Evolutionary conservation across 2,888 invertebrate species (phyloP).

Genomic region (Alloplasta piceator): DNA sequence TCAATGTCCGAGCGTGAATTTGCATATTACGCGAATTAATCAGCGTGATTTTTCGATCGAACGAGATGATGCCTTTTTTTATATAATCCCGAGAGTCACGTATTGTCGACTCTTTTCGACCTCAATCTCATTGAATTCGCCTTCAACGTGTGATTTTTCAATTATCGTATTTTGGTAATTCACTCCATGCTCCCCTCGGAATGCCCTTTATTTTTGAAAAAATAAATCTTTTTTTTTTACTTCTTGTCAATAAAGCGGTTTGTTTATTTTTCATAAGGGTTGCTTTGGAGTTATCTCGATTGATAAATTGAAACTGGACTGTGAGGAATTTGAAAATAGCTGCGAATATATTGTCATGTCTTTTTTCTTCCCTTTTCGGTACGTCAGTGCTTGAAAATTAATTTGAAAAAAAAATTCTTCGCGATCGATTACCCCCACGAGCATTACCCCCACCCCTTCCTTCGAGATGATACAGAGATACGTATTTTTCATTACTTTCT

Average conservation of each 20-base stretch:
- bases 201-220: conserved; percentile 55
- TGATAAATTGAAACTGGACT: conserved; percentile 4
- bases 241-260: conserved; percentile 3
- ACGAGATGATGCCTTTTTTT: conserved; percentile 43
- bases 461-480: conserved; percentile 27
- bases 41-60: conserved; percentile 44
- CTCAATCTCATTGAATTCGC: conserved; percentile 42
- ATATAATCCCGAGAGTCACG: conserved; percentile 45
- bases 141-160: conserved; percentile 24
- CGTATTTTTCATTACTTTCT: conserved; percentile 42
- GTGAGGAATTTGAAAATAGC: conserved; percentile 26
- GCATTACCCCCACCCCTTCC: conserved; percentile 24
- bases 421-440: conserved; percentile 48
- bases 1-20: neutral
- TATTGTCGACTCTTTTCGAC: conserved; percentile 40
- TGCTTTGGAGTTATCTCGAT: conserved; percentile 28
- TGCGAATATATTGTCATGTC: conserved; percentile 60
- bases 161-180: conserved; percentile 56
- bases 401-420: conserved; percentile 29
- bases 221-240: conserved; percentile 44
- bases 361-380: conserved; percentile 18
- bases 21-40: conserved; percentile 39
- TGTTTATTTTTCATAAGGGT: conserved; percentile 2
- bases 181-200: conserved; percentile 55
- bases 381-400: conserved; percentile 27